phyloP scores from a whole-genome alignment of 2,888 invertebrate genomes.

The Operophtera brumata region DNA sequence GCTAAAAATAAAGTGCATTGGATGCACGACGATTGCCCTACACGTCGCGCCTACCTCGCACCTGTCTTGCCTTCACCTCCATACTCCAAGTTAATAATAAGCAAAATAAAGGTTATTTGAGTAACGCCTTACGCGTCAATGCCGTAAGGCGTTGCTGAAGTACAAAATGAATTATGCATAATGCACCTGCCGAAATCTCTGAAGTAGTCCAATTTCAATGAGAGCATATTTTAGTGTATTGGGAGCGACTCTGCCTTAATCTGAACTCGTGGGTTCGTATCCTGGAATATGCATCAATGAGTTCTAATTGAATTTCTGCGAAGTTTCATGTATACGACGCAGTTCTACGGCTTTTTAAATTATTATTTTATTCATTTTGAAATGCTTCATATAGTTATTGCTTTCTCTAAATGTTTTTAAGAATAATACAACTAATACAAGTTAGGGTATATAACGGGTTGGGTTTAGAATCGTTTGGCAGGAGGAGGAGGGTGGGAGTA shows the following conservation, averaged over 20 bases:
- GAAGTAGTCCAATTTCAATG: constrained; percentile 10
- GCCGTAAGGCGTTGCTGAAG: constrained; percentile 11
- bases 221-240: not conserved
- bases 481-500: no score
- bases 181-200: not conserved
- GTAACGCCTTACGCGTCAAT: constrained; percentile 1
- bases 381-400: no score
- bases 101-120: constrained; percentile 22
- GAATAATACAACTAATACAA: no score
- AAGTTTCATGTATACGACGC: no score
- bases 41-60: constrained; percentile 52
- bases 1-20: constrained; percentile 62
- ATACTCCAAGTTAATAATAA: constrained; percentile 29
- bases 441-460: no score
- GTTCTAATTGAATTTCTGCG: no score
- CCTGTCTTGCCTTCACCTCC: constrained; percentile 57
- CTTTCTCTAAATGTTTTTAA: no score
- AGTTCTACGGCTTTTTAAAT: no score
- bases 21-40: constrained; percentile 55
- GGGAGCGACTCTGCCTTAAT: not conserved
- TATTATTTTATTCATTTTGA: no score
- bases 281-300: no score
- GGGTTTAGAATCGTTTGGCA: no score
- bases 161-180: not conserved
- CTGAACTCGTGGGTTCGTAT: not conserved